Evolutionary conservation across 2,888 invertebrate genomes (phyloP), one percentile per base, ranked within the genome.

Genomic region (Eilema depressum): DNA sequence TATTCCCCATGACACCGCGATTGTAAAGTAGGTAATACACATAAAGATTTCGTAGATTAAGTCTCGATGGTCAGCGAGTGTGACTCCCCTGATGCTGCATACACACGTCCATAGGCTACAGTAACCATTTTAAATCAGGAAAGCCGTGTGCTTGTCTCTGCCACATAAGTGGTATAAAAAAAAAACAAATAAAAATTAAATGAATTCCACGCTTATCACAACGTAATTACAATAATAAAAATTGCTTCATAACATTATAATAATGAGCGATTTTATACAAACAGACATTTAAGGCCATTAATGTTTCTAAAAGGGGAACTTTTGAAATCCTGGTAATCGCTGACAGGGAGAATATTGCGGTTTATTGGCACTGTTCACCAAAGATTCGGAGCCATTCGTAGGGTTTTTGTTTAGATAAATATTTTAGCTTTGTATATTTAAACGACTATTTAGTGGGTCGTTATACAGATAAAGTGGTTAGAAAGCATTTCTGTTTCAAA

Each of bases 221-320:
- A 77, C 68, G 66, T 77, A 75, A 80, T 80, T 80, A 75, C 66
- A 74, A 70, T 60, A 79, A 80, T 79, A 75, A 76, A 70, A 26
- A 30, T 53, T 28, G 2, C n/a, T 53, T 53, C 70, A 64, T 76
- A 71, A 60, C 25, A 65, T 63, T 67, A 69, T 66, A 75, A 73
- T 78, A 79, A 78, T 73, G 74, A 76, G 69, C 74, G 70, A 80
- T 73, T 80, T 79, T 74, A 66, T 78, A 74, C 74, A 80, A 81
- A 78, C 82, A 81, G 69, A 63, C 74, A 70, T 77, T 75, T 72
- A 25, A 20, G 74, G 20, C 62, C 65, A 17, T 66, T 80, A 72
- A 82, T 77, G 78, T 78, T 82, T 77, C 78, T 64, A 76, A 71
- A 63, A 20, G 30, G 66, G 67, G 63, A 81, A 80, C 71, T 81